Conservation (phyloP, 2,113 vertebrate genomes). For the Puntigrus tetrazona region DNA sequence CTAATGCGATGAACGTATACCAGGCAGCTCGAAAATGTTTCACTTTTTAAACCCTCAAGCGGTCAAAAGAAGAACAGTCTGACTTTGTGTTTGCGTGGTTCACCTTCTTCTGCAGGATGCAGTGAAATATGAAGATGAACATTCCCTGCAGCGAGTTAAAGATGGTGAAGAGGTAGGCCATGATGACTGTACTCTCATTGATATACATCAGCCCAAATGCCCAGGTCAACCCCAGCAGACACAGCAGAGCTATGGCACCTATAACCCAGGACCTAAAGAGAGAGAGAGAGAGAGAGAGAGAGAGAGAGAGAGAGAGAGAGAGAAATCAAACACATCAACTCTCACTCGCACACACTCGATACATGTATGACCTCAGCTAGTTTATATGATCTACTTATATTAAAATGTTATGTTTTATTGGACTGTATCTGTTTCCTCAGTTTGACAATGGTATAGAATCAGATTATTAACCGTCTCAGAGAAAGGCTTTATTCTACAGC, state of each 20-base stretch:
- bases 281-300: neutral
- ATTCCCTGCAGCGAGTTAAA: conserved; percentile 99
- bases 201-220: conserved; percentile 99
- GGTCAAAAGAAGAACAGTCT: neutral
- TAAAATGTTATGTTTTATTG: conserved; percentile 43
- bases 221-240: conserved; percentile 96
- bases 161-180: conserved; percentile 99
- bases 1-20: neutral
- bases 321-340: neutral
- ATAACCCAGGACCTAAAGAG: conserved; percentile 96
- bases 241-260: conserved; percentile 96
- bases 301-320: neutral
- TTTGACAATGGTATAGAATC: conserved; percentile 26
- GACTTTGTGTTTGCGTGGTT: neutral
- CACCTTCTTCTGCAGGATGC: conserved; percentile 99
- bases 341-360: neutral
- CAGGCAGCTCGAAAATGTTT: neutral
- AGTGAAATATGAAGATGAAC: conserved; percentile 99
- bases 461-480: conserved; percentile 44
- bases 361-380: conserved; percentile 36
- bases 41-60: neutral
- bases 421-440: conserved; percentile 25
- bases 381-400: conserved; percentile 39
- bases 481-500: conserved; percentile 41
- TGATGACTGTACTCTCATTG: conserved; percentile 99